These are phyloP conservation scores for Paedocypris micromegethes DNA, from an alignment of 2,797 vertebrate species.

Conservation along the genomic window DNA sequence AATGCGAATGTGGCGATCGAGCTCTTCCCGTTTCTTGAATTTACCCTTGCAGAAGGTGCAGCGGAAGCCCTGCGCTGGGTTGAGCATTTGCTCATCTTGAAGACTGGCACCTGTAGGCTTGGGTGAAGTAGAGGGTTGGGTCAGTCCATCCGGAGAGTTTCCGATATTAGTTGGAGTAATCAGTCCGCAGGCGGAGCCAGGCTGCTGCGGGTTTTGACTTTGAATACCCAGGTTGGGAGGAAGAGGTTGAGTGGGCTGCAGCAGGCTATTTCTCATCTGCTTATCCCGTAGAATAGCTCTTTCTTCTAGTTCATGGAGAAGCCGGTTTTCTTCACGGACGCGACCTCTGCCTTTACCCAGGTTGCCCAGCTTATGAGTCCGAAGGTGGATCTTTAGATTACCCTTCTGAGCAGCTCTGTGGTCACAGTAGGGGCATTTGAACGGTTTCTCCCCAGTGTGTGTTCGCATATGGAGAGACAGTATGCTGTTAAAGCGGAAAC, in stretches of 20 bases:
- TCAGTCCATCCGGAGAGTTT: slow-evolving; percentile 75
- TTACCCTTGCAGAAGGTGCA: slow-evolving; percentile 99
- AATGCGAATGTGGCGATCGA: slow-evolving; percentile 95
- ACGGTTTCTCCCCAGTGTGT: slow-evolving; percentile 97
- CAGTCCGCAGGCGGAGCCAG: slow-evolving; percentile 80
- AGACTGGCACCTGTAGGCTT: slow-evolving; percentile 71
- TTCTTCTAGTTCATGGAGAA: slow-evolving; percentile 95
- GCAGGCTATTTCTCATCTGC: slow-evolving; percentile 88
- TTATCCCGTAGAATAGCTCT: slow-evolving; percentile 93
- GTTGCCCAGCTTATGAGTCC: slow-evolving; percentile 96
- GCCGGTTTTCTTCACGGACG: slow-evolving; percentile 91
- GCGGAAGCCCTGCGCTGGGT: slow-evolving; percentile 83
- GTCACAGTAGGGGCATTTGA: slow-evolving; percentile 99
- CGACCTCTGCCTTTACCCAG: slow-evolving; percentile 95
- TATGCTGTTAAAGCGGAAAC: slow-evolving; percentile 98
- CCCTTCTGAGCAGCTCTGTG: slow-evolving; percentile 97
- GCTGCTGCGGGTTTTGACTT: slow-evolving; percentile 75
- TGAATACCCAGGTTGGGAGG: slow-evolving; percentile 63
- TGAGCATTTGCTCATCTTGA: slow-evolving; percentile 82
- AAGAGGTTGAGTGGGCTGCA: slow-evolving; percentile 67
- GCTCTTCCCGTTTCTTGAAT: slow-evolving; percentile 95
- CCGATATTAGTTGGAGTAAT: slow-evolving; percentile 74
- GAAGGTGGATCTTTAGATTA: slow-evolving; percentile 96
- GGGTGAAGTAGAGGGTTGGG: slow-evolving; percentile 82
- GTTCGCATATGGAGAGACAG: slow-evolving; percentile 97